Base-by-base conservation (phyloP, 2,888 invertebrate species). In the Drosophila meridionalis region DNA sequence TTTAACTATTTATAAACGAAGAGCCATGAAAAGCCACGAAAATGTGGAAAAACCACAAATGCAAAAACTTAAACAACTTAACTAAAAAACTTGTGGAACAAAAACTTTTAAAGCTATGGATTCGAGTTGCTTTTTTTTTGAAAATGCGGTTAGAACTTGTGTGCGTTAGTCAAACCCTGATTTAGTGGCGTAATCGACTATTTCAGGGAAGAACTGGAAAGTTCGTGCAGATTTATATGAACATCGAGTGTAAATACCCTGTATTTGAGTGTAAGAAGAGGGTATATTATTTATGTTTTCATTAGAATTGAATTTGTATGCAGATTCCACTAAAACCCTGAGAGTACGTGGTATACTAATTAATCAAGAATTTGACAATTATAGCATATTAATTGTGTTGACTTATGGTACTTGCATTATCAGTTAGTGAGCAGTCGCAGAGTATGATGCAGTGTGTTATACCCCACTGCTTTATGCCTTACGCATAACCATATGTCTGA, bases 1-100 rank as follows among this genome's bases (percentile, higher is more conserved):
- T 48, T 20, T 11, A n/a, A 2, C 34, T 34, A 20, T 36, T 11
- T 11, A 12, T 3, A 20, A 12, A 34, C 34, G 34, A 34, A 34
- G 6, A 14, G 32, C 30, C 30, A 30, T 14, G 30, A 30, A 14
- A 30, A 20, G n/a, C 20, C 11, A 36, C 12, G 34, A 12, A 52
- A 52, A 34, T 52, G 50, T 36, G 53, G 4, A 4, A 38, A 55
- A 55, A n/a, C 55, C 55, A 55, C 38, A 55, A 28, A 40, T 38
- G 38, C 40, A 38, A 14, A 55, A 55, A 55, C 53, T 55, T 55
- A 28, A 14, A 12, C 3, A 53, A 53, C 38, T 36, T 3, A 26
- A 38, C 36, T 34, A 20, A 53, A 38, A 38, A 55, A 55, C 55
- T 55, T 38, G 12, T 9, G 6, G 34, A 40, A n/a, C 12, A 28